Base-by-base conservation (phyloP, 2,113 vertebrate species). In the Mus pahari region DNA sequence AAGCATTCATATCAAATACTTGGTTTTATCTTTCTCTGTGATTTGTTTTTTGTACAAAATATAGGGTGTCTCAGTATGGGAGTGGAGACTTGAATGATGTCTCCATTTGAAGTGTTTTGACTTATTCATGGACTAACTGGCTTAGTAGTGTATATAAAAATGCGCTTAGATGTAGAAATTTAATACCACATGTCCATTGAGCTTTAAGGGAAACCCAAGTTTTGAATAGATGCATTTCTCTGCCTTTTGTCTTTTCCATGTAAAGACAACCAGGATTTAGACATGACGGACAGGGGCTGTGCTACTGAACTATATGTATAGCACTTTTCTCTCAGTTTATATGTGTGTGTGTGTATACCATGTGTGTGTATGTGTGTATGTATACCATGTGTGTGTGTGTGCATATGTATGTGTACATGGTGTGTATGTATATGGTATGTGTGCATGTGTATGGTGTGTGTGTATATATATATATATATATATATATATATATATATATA, bases 11-110 rank as follows among this genome's bases (percentile, higher is more conserved):
- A 93, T 68, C 26, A 92, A 68, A 0, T 82, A 0, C 24, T 74
- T 97, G 42, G 1, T 66, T 92, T 96, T 94, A 50, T 97, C 48
- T 97, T 89, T 24, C 4, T 22, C 20, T 91, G 89, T 60, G 89
- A n/a, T 62, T 91, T 95, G 12, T 71, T 36, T 60, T 42, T 36
- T 94, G 4, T 91, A 73, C 24, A 93, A 97, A 97, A 64, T 94
- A 94, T 33, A 79, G 26, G 39, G 78, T 83, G 2, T 28, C 81
- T 97, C 48, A 90, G 64, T n/a, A 24, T 58, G 50, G 48, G 78
- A 95, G 10, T 8, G 42, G 20, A 83, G 39, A 45, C 0, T 74
- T 90, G 33, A 96, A 77, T 3, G n/a, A 75, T 95, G 26, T 89
- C 33, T 62, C 14, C 7, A 64, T 9, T 84, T 45, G 39, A 64